Conservation (phyloP, 2,797 vertebrate species). For the Bradypus variegatus region DNA sequence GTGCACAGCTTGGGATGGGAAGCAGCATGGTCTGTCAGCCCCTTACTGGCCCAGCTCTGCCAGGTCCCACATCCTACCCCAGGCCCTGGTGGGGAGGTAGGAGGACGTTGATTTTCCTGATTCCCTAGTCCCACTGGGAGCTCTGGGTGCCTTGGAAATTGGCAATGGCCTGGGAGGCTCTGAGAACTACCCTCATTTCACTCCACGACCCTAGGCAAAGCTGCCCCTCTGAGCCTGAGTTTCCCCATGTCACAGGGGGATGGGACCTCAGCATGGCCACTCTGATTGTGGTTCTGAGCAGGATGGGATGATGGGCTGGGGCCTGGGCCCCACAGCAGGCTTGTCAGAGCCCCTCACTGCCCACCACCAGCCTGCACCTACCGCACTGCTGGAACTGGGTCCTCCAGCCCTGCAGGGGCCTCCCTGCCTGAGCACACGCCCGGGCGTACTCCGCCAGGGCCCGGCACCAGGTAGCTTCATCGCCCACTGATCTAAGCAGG, state of each 20-base stretch:
- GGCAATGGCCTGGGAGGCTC: not conserved
- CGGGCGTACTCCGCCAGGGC: slow-evolving; percentile 91
- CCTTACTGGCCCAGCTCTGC: not conserved
- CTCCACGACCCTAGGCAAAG: not conserved
- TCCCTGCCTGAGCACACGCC: slow-evolving; percentile 90
- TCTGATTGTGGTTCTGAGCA: not conserved
- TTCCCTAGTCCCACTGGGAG: not conserved
- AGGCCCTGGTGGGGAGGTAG: not conserved
- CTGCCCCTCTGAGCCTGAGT: not conserved
- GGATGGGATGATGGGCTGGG: not conserved
- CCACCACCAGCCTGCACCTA: slow-evolving; percentile 67
- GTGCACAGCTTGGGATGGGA: slow-evolving; percentile 69
- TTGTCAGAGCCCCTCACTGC: not conserved
- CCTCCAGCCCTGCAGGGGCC: slow-evolving; percentile 88
- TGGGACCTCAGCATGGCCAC: not conserved
- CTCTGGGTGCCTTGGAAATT: not conserved
- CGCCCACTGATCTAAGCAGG: slow-evolving; percentile 75
- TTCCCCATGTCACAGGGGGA: not conserved
- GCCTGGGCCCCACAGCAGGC: not conserved
- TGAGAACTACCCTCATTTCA: not conserved
- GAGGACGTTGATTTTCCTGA: not conserved
- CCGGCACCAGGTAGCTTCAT: slow-evolving; percentile 84
- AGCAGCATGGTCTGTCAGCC: not conserved
- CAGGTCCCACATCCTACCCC: not conserved
- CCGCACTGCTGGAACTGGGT: slow-evolving; percentile 83